A percentile compares a stretch with the other conserved stretches of the same genome.
These are phyloP conservation scores for Lagodon rhomboides DNA, from an alignment of 2,797 vertebrate species.

Conservation along the genomic window DNA sequence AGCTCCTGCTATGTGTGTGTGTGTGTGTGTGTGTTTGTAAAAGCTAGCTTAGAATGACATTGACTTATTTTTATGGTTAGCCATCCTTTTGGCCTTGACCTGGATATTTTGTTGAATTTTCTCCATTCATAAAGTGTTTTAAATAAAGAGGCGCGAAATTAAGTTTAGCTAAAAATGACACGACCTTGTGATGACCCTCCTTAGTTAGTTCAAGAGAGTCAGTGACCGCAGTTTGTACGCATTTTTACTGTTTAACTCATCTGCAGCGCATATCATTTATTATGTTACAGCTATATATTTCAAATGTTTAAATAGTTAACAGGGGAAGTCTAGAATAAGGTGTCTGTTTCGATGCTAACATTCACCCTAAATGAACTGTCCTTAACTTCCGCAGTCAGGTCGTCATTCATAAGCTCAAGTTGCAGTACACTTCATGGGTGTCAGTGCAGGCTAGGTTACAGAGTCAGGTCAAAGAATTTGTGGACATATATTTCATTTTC, in stretches of 20 bases:
- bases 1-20: slow-evolving; percentile 11
- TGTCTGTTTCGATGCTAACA: not conserved
- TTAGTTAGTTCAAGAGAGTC: slow-evolving; percentile 49
- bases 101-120: accelerated
- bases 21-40: not conserved
- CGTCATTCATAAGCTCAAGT: not conserved
- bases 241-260: not conserved
- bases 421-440: not conserved
- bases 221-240: slow-evolving; percentile 48
- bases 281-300: not conserved
- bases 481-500: not conserved
- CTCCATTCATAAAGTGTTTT: not conserved
- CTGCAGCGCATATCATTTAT: accelerated
- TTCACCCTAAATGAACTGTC: not conserved
- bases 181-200: slow-evolving; percentile 84
- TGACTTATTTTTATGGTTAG: slow-evolving; percentile 38
- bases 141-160: slow-evolving; percentile 1
- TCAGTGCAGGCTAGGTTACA: not conserved
- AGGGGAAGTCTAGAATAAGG: accelerated
- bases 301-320: accelerated
- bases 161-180: slow-evolving; percentile 8
- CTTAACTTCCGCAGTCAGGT: not conserved
- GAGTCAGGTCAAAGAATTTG: not conserved
- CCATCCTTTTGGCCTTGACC: accelerated
- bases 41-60: slow-evolving; percentile 68